phyloP scores from a whole-genome alignment of 2,113 vertebrate genomes.

The Etheostoma spectabile region DNA sequence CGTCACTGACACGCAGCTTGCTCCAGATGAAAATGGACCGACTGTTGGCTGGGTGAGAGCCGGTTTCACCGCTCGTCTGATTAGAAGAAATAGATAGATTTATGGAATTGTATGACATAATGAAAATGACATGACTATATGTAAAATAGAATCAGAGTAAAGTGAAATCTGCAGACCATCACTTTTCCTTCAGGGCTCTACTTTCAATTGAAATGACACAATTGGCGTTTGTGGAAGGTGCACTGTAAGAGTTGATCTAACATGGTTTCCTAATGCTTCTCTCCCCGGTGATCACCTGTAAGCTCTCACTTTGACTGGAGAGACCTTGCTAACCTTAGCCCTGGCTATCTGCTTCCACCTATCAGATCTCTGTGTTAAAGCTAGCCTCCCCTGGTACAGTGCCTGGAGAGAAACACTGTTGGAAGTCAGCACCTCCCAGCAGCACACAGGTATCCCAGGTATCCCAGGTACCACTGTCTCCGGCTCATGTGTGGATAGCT shows the following conservation, averaged over 20 bases:
- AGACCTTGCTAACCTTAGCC: conserved; percentile 52
- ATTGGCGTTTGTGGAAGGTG: background rate
- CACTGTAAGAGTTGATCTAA: background rate
- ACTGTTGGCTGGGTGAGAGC: background rate
- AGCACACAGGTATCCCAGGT: conserved; percentile 88
- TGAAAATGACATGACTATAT: background rate
- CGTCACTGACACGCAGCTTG: no score
- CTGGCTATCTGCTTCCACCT: conserved; percentile 75
- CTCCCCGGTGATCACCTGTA: conserved; percentile 7
- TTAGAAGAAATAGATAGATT: background rate
- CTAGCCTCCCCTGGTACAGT: conserved; percentile 93
- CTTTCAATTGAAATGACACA: background rate
- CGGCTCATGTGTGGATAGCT: conserved; percentile 26
- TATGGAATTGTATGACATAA: background rate
- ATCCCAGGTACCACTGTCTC: conserved; percentile 84
- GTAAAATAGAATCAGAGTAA: background rate
- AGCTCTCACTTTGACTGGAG: background rate
- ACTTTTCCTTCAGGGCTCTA: background rate
- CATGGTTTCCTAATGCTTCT: background rate
- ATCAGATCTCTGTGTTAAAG: conserved; percentile 93
- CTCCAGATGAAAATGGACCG: background rate
- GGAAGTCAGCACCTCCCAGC: conserved; percentile 90
- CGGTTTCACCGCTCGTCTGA: background rate
- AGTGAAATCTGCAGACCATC: background rate
- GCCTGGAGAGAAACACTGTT: conserved; percentile 92